phyloP scores from a whole-genome alignment of 2,797 vertebrate genomes.

The Siniperca undulata region DNA sequence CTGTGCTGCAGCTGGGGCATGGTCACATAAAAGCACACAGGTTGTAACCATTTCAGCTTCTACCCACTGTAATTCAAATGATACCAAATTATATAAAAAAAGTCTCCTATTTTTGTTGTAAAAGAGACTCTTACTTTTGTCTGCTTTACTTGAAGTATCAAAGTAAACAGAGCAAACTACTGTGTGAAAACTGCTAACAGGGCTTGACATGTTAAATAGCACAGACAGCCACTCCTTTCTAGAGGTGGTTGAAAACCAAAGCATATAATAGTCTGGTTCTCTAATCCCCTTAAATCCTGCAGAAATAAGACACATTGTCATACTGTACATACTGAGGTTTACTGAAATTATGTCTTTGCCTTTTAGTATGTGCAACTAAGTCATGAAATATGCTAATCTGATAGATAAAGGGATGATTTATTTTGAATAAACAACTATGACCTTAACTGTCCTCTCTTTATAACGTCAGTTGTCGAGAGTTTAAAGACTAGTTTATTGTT shows the following conservation, averaged over 20 bases:
- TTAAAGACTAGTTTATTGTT: constrained; percentile 10
- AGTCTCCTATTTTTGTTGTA: constrained; percentile 35
- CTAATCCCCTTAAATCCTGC: constrained; percentile 58
- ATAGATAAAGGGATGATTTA: constrained; percentile 7
- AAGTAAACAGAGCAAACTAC: constrained; percentile 32
- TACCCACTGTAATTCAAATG: constrained; percentile 45
- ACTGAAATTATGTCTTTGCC: constrained; percentile 45
- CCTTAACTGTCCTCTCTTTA: constrained; percentile 17
- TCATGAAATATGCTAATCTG: constrained; percentile 25
- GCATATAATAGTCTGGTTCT: constrained; percentile 63
- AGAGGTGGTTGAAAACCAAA: constrained; percentile 66
- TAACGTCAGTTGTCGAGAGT: background rate
- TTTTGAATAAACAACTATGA: constrained; percentile 3
- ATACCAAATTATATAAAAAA: constrained; percentile 30
- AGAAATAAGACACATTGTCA: constrained; percentile 52
- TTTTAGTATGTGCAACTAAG: constrained; percentile 19
- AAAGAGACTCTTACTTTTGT: constrained; percentile 23
- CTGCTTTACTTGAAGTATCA: constrained; percentile 27
- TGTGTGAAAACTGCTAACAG: constrained; percentile 59
- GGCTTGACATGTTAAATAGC: constrained; percentile 47
- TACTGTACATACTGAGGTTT: constrained; percentile 29
- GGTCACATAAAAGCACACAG: constrained; percentile 50
- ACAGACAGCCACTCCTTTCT: constrained; percentile 58
- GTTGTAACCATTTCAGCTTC: constrained; percentile 49
- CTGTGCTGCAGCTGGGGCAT: constrained; percentile 32